Evolutionary conservation across 1,140 invertebrate genomes (phyloP).

Genomic region (Caenorhabditis elegans): DNA sequence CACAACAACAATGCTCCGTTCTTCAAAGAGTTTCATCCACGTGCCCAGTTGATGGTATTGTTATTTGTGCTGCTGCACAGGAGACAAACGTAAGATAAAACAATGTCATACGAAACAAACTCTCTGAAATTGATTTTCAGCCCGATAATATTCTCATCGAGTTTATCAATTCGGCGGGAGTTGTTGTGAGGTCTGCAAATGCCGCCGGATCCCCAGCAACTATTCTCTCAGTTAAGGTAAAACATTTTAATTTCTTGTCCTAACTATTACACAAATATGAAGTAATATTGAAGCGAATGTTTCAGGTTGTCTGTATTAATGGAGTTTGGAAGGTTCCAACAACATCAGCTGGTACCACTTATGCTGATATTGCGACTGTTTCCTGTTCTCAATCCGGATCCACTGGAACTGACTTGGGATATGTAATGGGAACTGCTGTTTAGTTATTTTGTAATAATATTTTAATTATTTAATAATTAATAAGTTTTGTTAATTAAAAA

Average conservation of each 20-base stretch:
- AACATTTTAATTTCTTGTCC: not conserved
- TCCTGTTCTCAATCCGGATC: constrained; percentile 23
- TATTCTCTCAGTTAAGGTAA: not conserved
- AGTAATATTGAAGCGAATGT: no score
- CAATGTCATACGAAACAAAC: not conserved
- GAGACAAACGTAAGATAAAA: constrained; percentile 20
- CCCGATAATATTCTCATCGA: not conserved
- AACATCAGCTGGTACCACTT: not conserved
- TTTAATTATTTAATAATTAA: not conserved
- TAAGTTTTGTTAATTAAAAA: not conserved
- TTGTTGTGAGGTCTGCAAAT: not conserved
- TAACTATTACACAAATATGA: not conserved
- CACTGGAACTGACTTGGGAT: not conserved
- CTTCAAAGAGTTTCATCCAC: constrained; percentile 25
- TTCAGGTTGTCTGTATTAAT: constrained; percentile 4
- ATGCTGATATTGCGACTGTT: not conserved
- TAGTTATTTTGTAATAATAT: not conserved
- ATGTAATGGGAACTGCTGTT: constrained; percentile 15
- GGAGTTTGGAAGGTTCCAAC: not conserved
- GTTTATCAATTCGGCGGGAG: not conserved
- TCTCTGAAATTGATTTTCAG: not conserved
- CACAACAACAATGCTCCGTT: constrained; percentile 12
- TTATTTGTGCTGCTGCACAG: constrained; percentile 4
- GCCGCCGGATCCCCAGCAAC: not conserved
- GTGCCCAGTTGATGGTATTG: constrained; percentile 24